Evolutionary conservation across 2,113 vertebrate species (phyloP).

Genomic region (Eulemur rufifrons): DNA sequence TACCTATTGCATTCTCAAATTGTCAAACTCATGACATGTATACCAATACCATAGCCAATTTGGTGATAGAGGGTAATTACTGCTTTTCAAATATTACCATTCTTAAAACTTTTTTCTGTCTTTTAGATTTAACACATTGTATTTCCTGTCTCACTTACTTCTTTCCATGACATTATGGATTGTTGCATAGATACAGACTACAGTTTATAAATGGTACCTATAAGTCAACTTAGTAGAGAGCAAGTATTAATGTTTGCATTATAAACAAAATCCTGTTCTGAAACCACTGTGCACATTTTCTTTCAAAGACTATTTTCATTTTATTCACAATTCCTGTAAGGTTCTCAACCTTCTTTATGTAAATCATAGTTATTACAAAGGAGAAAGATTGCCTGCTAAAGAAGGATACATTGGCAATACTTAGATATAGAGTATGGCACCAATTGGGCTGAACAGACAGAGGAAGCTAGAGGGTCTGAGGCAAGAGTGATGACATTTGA

Average conservation of each 20-base stretch:
- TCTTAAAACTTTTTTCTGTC: not conserved
- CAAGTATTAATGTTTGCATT: not conserved
- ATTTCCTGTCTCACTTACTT: not conserved
- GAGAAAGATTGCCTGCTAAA: not conserved
- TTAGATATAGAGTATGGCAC: not conserved
- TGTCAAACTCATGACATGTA: not conserved
- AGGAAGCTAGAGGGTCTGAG: not conserved
- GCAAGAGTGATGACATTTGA: not conserved
- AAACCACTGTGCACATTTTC: not conserved
- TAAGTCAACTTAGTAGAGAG: not conserved
- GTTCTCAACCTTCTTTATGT: not conserved
- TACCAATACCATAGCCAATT: not conserved
- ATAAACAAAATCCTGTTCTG: not conserved
- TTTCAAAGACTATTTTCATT: not conserved
- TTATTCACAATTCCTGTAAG: not conserved
- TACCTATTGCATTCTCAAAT: not conserved
- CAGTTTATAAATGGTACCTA: not conserved
- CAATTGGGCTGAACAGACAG: not conserved
- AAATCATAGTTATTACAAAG: not conserved
- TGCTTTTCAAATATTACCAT: not conserved
- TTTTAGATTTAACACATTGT: not conserved
- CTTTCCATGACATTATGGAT: not conserved
- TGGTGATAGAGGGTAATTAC: not conserved
- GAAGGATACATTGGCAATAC: not conserved
- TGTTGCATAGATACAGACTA: not conserved